Evolutionary conservation across 2,113 vertebrate genomes (phyloP).

Genomic region (Zosterops hypoxanthus): DNA sequence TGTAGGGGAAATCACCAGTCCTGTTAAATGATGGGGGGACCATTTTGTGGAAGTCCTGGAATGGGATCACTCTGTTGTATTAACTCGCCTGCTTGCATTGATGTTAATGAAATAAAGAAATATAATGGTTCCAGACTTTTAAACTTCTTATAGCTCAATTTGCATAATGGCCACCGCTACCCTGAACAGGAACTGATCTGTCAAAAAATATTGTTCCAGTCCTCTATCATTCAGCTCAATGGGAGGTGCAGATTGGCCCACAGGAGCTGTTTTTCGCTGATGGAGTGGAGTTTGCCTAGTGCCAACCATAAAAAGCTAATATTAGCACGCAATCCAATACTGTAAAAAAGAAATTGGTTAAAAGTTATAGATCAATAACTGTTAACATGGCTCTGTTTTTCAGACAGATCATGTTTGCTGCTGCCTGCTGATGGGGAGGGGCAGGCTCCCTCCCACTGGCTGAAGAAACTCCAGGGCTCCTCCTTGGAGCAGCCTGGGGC

Average conservation of each 20-base stretch:
- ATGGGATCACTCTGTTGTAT: neutral
- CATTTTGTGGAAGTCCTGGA: neutral
- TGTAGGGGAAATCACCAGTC: neutral
- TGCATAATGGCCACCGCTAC: slow-evolving; percentile 51
- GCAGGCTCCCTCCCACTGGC: neutral
- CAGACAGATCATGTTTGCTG: slow-evolving; percentile 18
- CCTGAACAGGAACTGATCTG: slow-evolving; percentile 53
- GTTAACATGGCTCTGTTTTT: neutral
- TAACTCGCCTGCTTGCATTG: neutral
- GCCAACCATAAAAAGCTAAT: neutral
- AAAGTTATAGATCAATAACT: slow-evolving; percentile 60
- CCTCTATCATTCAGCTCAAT: slow-evolving; percentile 25
- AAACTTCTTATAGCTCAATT: slow-evolving; percentile 63
- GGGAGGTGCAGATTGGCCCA: neutral
- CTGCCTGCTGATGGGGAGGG: neutral
- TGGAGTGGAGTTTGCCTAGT: slow-evolving; percentile 8
- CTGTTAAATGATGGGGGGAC: slow-evolving; percentile 5
- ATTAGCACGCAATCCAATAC: slow-evolving; percentile 9
- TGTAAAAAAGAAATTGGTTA: slow-evolving; percentile 37
- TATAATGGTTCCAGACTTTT: slow-evolving; percentile 72
- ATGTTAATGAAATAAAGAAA: slow-evolving; percentile 72
- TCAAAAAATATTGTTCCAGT: slow-evolving; percentile 46
- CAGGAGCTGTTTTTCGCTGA: slow-evolving; percentile 27
- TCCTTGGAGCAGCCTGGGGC: fast-evolving
- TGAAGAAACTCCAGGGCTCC: neutral